Conservation (phyloP, 2,888 invertebrate species). For the Parnassius smintheus region DNA sequence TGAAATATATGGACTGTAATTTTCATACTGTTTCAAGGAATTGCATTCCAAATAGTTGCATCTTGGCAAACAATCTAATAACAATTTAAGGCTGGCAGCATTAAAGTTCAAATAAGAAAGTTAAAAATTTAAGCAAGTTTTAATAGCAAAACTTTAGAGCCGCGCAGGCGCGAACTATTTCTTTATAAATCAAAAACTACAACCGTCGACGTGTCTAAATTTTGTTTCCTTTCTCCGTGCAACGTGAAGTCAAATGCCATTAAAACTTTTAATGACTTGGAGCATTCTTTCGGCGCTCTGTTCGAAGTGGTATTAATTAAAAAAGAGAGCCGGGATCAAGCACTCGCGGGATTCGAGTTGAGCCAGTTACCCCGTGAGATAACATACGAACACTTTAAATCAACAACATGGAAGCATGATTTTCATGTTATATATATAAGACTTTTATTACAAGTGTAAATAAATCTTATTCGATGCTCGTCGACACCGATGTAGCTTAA, state of each 20-base stretch:
- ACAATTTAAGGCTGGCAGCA: too few relatives aligned
- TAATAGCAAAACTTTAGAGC: slow-evolving; percentile 20
- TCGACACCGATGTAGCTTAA: too few relatives aligned
- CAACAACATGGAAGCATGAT: neutral
- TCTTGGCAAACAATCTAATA: too few relatives aligned
- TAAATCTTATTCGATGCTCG: too few relatives aligned
- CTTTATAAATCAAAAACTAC: slow-evolving; percentile 46
- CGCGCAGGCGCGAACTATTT: slow-evolving; percentile 28
- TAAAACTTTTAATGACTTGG: slow-evolving; percentile 79
- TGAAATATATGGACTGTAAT: too few relatives aligned
- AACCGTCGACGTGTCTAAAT: slow-evolving; percentile 63
- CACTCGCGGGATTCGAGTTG: slow-evolving; percentile 48
- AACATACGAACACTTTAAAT: slow-evolving; percentile 36
- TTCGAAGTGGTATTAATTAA: slow-evolving; percentile 80
- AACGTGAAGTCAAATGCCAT: slow-evolving; percentile 72
- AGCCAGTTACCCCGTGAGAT: slow-evolving; percentile 40
- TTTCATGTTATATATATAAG: too few relatives aligned
- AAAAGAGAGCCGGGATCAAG: slow-evolving; percentile 70
- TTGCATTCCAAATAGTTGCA: too few relatives aligned
- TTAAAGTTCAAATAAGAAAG: slow-evolving; percentile 14
- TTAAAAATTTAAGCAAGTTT: slow-evolving; percentile 24
- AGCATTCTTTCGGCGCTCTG: slow-evolving; percentile 75
- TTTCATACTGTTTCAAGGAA: too few relatives aligned
- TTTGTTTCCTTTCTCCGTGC: slow-evolving; percentile 61
- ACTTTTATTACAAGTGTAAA: too few relatives aligned